A percentile compares a stretch with the other conserved stretches of the same genome.
These are phyloP conservation scores for Mobula birostris DNA, from an alignment of 2,113 vertebrate species.

Conservation along the genomic window DNA sequence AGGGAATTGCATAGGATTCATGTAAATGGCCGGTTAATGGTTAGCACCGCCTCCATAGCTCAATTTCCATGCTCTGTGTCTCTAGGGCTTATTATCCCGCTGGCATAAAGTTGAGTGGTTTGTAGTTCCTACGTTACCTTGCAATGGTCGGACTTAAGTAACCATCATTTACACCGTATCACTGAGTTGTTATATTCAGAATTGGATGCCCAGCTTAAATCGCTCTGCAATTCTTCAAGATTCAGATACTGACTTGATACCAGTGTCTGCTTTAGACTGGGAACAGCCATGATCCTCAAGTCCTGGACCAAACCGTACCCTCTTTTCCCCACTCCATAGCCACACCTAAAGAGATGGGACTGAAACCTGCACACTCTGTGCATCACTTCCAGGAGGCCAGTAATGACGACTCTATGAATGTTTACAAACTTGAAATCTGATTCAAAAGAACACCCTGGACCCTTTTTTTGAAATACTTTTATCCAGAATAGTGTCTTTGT, in stretches of 20 bases:
- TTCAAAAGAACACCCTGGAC: background rate
- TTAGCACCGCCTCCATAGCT: too few relatives aligned
- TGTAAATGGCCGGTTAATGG: too few relatives aligned
- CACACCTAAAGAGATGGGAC: too few relatives aligned
- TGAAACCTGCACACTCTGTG: background rate
- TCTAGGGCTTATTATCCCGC: background rate
- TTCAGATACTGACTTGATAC: background rate
- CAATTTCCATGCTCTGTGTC: too few relatives aligned
- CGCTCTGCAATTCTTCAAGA: background rate
- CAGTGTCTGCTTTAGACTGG: background rate
- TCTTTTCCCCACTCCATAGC: background rate
- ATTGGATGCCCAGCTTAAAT: background rate
- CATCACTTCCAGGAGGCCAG: background rate
- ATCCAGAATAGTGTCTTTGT: background rate
- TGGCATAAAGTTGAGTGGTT: background rate
- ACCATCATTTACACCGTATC: background rate
- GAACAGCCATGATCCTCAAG: too few relatives aligned
- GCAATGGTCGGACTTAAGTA: too few relatives aligned
- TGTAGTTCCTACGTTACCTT: background rate
- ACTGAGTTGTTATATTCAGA: background rate
- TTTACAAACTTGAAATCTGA: background rate
- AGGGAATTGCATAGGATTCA: too few relatives aligned
- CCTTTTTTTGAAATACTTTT: background rate
- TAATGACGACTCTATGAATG: background rate
- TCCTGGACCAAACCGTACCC: too few relatives aligned